Evolutionary conservation across 2,113 vertebrate genomes (phyloP).

Genomic region (Tricholaema leucomelas): DNA sequence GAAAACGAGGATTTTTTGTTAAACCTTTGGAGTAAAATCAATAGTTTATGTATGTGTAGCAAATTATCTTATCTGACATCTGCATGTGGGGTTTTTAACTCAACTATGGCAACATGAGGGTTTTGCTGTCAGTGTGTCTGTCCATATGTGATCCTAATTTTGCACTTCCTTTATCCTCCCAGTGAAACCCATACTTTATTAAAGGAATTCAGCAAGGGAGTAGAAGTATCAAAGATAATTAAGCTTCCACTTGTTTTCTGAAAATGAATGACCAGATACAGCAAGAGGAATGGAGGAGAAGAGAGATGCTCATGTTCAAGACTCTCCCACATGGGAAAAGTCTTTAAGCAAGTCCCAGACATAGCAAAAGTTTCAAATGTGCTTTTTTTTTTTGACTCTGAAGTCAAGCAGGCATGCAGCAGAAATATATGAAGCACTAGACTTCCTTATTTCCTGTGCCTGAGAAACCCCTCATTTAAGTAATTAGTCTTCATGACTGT

Average conservation of each 20-base stretch:
- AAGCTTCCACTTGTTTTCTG: background rate
- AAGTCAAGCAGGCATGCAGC: slow-evolving; percentile 19
- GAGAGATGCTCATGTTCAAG: background rate
- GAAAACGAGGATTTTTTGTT: background rate
- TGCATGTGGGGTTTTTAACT: background rate
- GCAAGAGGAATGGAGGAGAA: background rate
- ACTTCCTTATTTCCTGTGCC: slow-evolving; percentile 26
- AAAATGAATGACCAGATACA: background rate
- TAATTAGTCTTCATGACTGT: slow-evolving; percentile 41
- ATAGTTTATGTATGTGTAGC: background rate
- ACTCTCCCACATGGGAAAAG: background rate
- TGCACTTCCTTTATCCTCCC: background rate
- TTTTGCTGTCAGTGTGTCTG: background rate
- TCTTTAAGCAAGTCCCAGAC: background rate
- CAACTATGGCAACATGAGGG: background rate
- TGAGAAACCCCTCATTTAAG: background rate
- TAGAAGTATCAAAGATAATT: background rate
- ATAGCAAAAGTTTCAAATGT: background rate
- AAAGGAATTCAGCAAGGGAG: background rate
- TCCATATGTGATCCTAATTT: background rate
- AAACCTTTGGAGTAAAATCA: background rate
- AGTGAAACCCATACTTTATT: background rate
- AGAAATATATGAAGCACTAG: slow-evolving; percentile 6
- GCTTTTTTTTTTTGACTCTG: background rate
- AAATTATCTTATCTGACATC: background rate